A percentile compares a stretch with the other conserved stretches of the same genome.
Conservation (phyloP, 2,113 vertebrate genomes). For the Perca fluviatilis region DNA sequence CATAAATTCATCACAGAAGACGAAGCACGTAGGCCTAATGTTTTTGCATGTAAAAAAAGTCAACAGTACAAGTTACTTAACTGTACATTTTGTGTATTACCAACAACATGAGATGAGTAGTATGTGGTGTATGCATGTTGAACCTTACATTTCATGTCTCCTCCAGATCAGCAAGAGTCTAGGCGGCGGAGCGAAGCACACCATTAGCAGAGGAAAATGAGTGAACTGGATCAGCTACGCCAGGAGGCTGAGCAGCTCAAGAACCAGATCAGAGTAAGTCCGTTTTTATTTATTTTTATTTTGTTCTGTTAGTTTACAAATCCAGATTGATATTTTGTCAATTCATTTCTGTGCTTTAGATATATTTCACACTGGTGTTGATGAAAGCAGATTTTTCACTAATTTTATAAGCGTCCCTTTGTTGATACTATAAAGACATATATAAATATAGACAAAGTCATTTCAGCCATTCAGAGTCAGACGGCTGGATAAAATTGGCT, state of each 20-base stretch:
- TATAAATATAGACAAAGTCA: no score
- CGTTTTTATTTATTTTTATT: background rate
- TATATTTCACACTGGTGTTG: background rate
- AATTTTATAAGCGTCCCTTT: no score
- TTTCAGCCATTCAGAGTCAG: background rate
- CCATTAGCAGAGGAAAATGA: conserved; percentile 95
- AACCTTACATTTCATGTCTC: conserved; percentile 43
- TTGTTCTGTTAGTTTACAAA: background rate
- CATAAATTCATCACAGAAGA: conserved; percentile 1
- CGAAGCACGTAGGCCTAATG: background rate
- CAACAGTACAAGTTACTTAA: background rate
- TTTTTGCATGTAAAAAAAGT: background rate
- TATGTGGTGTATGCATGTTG: conserved; percentile 15
- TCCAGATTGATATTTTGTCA: background rate
- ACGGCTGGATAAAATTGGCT: background rate
- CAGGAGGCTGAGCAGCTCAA: conserved; percentile 99
- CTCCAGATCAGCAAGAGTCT: conserved; percentile 89
- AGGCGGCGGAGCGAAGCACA: conserved; percentile 88
- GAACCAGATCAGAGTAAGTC: conserved; percentile 98
- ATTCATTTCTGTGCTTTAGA: background rate
- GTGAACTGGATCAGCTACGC: conserved; percentile 99
- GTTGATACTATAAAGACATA: no score
- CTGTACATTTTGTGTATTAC: background rate
- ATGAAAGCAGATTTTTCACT: background rate
- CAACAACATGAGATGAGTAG: background rate